Evolutionary conservation across 2,113 vertebrate species (phyloP).

Genomic region (Abramis brama): DNA sequence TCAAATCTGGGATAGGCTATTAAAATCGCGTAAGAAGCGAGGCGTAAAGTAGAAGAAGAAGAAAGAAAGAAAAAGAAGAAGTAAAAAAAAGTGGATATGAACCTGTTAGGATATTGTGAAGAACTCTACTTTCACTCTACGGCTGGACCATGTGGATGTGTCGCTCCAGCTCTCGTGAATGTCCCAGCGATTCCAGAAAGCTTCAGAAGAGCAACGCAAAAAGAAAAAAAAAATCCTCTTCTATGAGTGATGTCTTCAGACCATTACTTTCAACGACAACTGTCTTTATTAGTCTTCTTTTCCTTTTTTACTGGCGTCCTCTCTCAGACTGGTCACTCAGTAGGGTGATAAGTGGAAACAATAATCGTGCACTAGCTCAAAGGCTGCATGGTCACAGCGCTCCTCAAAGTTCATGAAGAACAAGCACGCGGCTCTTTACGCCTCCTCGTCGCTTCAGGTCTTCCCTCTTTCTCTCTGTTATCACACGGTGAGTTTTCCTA

Average conservation of each 20-base stretch:
- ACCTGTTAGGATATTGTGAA: conserved; percentile 82
- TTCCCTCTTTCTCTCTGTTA: conserved; percentile 52
- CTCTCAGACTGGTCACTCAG: conserved; percentile 73
- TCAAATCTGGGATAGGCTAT: not conserved
- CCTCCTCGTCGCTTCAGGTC: conserved; percentile 61
- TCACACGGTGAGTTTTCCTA: conserved; percentile 68
- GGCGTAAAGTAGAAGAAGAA: conserved; percentile 37
- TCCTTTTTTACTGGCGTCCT: conserved; percentile 69
- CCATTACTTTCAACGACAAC: conserved; percentile 73
- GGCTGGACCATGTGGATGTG: conserved; percentile 83
- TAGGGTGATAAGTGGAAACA: conserved; percentile 78
- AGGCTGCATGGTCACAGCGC: conserved; percentile 69
- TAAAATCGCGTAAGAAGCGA: conserved; percentile 26
- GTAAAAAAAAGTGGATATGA: conserved; percentile 68
- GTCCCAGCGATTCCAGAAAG: conserved; percentile 75
- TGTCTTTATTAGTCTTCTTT: conserved; percentile 75
- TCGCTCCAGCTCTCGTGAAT: conserved; percentile 74
- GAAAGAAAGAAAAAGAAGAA: conserved; percentile 49
- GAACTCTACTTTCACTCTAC: conserved; percentile 83
- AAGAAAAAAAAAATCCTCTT: conserved; percentile 66
- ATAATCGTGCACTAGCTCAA: conserved; percentile 75
- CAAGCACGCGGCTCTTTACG: conserved; percentile 70
- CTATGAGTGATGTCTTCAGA: conserved; percentile 67
- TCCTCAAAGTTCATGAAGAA: conserved; percentile 72
- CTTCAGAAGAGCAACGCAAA: conserved; percentile 53